Evolutionary conservation across 2,113 vertebrate species (phyloP).

Genomic region (Pantherophis guttatus): DNA sequence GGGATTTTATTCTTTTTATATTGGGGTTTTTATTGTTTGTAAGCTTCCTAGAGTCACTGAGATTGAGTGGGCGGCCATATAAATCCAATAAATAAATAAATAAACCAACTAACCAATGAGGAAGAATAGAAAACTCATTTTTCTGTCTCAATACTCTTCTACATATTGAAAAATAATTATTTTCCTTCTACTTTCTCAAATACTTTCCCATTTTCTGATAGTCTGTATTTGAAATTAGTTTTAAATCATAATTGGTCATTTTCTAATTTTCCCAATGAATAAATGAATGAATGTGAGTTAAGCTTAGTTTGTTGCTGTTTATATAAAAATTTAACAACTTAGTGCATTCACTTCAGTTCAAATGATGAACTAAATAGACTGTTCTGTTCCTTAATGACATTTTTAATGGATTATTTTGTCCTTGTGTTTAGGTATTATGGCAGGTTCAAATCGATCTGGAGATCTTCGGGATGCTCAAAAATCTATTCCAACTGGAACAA

Average conservation of each 20-base stretch:
- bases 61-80: not conserved
- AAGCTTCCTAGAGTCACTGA: not conserved
- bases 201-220: not conserved
- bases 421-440: slow-evolving; percentile 88
- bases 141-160: not conserved
- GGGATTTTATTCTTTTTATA: not conserved
- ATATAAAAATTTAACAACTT: not conserved
- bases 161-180: not conserved
- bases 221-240: not conserved
- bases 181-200: not conserved
- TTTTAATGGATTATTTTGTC: slow-evolving; percentile 16
- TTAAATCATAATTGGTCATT: not conserved
- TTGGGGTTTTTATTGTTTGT: not conserved
- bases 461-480: slow-evolving; percentile 93
- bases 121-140: not conserved
- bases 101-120: not conserved
- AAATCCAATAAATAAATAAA: not conserved
- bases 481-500: slow-evolving; percentile 94
- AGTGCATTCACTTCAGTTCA: not conserved
- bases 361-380: not conserved
- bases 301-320: not conserved
- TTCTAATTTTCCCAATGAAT: not conserved
- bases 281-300: not conserved
- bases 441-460: slow-evolving; percentile 94
- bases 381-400: not conserved